These are phyloP conservation scores for Melipona quadrifasciata DNA, from an alignment of 1,140 invertebrate species.

Conservation along the genomic window DNA sequence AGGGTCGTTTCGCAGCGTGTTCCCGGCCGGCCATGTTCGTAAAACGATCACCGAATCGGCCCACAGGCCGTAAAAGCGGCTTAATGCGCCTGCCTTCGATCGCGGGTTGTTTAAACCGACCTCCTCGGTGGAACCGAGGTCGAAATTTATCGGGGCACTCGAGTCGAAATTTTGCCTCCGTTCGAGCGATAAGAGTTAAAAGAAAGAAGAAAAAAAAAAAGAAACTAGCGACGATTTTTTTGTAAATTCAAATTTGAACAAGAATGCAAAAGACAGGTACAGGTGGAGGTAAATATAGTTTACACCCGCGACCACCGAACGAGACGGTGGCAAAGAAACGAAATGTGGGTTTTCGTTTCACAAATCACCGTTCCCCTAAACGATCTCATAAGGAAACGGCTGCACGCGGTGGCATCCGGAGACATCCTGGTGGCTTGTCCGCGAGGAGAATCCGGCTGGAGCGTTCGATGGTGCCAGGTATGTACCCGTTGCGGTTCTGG, in stretches of 20 bases:
- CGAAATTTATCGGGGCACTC: background rate
- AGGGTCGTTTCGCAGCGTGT: constrained; percentile 54
- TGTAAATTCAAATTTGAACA: too few relatives aligned
- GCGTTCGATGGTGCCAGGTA: constrained; percentile 49
- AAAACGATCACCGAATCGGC: constrained; percentile 52
- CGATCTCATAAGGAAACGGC: background rate
- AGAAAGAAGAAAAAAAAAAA: background rate
- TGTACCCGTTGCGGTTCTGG: constrained; percentile 60
- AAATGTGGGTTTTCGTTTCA: background rate
- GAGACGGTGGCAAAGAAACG: background rate
- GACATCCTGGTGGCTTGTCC: background rate
- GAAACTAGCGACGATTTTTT: too few relatives aligned
- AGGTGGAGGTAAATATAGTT: background rate
- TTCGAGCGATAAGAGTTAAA: too few relatives aligned
- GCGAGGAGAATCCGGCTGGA: constrained; percentile 42
- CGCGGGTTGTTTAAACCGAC: background rate
- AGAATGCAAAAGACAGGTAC: background rate
- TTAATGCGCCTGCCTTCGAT: constrained; percentile 1
- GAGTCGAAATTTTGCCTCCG: background rate
- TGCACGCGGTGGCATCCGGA: background rate
- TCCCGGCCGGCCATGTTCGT: constrained; percentile 38
- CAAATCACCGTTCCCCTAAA: constrained; percentile 11
- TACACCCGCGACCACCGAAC: constrained; percentile 1
- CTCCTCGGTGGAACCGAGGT: background rate
- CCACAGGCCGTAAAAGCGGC: constrained; percentile 52